Base-by-base conservation (phyloP, 2,797 vertebrate genomes). In the Eulemur coronatus region DNA sequence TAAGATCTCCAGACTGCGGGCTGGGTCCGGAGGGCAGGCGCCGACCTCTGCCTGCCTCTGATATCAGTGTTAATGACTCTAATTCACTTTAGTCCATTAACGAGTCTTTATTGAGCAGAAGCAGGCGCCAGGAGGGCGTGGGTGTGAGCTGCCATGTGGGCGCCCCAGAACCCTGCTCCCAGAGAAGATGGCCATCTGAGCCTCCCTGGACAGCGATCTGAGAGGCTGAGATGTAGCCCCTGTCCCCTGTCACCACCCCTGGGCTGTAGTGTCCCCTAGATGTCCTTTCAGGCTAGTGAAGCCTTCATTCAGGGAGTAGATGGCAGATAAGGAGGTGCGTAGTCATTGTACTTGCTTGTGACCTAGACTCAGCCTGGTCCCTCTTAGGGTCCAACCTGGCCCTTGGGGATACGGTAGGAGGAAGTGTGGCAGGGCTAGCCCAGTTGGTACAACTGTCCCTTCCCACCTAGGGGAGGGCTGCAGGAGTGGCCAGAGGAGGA, bases 81-180 rank as follows among this genome's bases (percentile, higher is more conserved):
- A 92, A 97, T 97, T 97, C 96, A 96, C 93, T 97, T 94, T 82
- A 95, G 92, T 91, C 92, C 95, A 97, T 97, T 97, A 97, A 92
- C 0, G 35, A 96, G 88, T 48, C 92, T 94, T 96, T 96, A 97
- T 43, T 95, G 97, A 97, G 84, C 92, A 84, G 84, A 89, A 97
- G 67, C 84, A 75, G 96, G 84, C 50, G 17, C 96, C 95, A 84
- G 92, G 55, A 85, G 59, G 48, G 43, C 8, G 26, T 90, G 93
- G 86, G 75, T 88, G 76, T 76, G 75, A 95, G 89, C 33, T 65
- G 81, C 70, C 5, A 5, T 11, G 28, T 65, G 55, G 78, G 38
- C 0, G 2, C 61, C 55, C 57, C 7, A 48, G 63, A 95, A 73
- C 82, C 65, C 69, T 72, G 75, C 63, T 57, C 41, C 75, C 75